A percentile compares a stretch with the other conserved stretches of the same genome.
Evolutionary conservation across 2,797 vertebrate species (phyloP).

Genomic region (Spheniscus humboldti): DNA sequence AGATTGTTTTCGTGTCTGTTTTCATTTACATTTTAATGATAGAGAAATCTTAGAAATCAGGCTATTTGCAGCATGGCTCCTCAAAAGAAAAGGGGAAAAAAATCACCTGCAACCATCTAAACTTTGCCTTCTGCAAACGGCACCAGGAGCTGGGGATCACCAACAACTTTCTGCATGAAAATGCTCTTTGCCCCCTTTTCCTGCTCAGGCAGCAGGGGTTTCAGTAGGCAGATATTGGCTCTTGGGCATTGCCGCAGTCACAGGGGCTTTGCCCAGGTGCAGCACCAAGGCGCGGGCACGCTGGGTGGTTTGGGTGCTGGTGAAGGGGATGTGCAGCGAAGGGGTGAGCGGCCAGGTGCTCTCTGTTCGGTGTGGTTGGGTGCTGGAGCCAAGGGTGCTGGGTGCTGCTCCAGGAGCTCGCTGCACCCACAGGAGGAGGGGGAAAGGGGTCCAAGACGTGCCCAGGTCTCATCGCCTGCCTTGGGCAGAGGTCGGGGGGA

Average conservation of each 20-base stretch:
- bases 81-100: not conserved
- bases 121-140: not conserved
- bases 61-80: not conserved
- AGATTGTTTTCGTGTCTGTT: constrained; percentile 67
- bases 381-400: not conserved
- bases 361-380: not conserved
- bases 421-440: not conserved
- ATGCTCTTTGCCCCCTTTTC: not conserved
- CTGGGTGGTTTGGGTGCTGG: not conserved
- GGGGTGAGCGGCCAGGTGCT: fast-evolving
- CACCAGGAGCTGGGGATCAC: not conserved
- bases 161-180: not conserved
- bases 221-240: not conserved
- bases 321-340: not conserved
- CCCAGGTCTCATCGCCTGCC: not conserved
- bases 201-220: not conserved
- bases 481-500: not conserved
- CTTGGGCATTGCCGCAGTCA: fast-evolving
- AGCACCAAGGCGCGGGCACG: fast-evolving
- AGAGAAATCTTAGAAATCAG: not conserved
- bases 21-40: constrained; percentile 70
- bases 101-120: not conserved
- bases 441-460: not conserved
- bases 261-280: not conserved
- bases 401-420: not conserved